Percentiles rank a stretch among this genome's conserved stretches.
These are phyloP conservation scores for Falco berigora DNA, from an alignment of 2,797 vertebrate species.

Conservation along the genomic window DNA sequence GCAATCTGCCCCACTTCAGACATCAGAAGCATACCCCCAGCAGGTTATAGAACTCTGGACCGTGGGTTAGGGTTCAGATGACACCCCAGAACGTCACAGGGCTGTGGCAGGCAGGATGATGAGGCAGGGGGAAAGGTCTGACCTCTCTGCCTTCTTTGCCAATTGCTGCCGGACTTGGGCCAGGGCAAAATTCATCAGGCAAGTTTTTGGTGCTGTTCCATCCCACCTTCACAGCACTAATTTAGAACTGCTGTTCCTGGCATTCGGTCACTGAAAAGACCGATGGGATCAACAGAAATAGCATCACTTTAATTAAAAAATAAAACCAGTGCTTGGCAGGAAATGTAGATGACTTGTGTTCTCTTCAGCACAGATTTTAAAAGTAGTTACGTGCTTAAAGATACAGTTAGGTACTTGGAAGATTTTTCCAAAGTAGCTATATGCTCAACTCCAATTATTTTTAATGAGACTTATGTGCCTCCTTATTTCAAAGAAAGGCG, in stretches of 20 bases:
- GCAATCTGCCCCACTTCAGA: neutral
- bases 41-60: neutral
- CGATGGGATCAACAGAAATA: neutral
- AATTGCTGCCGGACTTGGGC: neutral
- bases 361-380: neutral
- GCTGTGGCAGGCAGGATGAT: neutral
- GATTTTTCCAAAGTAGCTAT: neutral
- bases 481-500: neutral
- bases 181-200: neutral
- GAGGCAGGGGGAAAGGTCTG: neutral
- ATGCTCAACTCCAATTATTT: neutral
- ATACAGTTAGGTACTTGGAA: neutral
- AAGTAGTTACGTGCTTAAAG: neutral
- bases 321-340: neutral
- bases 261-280: neutral
- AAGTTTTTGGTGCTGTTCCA: neutral
- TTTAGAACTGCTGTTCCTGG: neutral
- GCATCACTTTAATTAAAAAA: neutral
- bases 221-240: neutral
- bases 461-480: neutral
- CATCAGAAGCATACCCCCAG: neutral
- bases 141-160: neutral
- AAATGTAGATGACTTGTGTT: neutral
- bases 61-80: neutral
- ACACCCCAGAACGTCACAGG: neutral